Conservation (phyloP, 1,140 invertebrate species). For the Drosophila triauraria region DNA sequence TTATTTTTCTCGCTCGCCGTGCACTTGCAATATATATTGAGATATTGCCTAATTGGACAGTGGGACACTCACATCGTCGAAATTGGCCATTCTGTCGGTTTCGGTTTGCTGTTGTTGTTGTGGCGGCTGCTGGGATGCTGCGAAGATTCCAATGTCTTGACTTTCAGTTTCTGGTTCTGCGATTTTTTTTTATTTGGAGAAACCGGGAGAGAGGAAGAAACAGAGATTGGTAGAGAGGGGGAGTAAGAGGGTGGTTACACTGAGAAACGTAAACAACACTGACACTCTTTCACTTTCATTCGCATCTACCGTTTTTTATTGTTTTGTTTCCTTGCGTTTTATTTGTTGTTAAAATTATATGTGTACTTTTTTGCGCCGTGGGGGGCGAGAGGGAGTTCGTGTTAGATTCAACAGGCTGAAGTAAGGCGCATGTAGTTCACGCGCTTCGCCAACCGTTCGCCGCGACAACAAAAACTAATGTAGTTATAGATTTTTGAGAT, state of each 20-base stretch:
- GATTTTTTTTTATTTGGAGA: slow-evolving; percentile 21
- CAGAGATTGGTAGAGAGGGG: slow-evolving; percentile 19
- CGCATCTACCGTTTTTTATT: slow-evolving; percentile 23
- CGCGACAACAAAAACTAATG: slow-evolving; percentile 38
- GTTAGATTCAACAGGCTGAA: slow-evolving; percentile 16
- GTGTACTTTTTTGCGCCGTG: slow-evolving; percentile 26
- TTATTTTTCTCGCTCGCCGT: slow-evolving; percentile 33
- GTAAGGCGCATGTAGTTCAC: slow-evolving; percentile 23
- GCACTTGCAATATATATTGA: slow-evolving; percentile 39
- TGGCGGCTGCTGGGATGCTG: slow-evolving; percentile 27
- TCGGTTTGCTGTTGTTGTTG: slow-evolving; percentile 22
- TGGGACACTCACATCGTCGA: slow-evolving; percentile 81
- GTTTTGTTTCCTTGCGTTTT: slow-evolving; percentile 47
- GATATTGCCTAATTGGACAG: slow-evolving; percentile 31
- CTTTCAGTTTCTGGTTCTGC: slow-evolving; percentile 77
- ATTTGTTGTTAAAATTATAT: slow-evolving; percentile 36
- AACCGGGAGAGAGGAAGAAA: slow-evolving; percentile 42
- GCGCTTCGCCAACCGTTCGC: slow-evolving; percentile 38
- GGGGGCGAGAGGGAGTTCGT: not conserved
- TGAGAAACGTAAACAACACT: slow-evolving; percentile 43
- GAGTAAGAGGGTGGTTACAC: slow-evolving; percentile 22
- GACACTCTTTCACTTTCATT: slow-evolving; percentile 53
- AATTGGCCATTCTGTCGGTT: slow-evolving; percentile 80
- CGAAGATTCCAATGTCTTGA: slow-evolving; percentile 50
- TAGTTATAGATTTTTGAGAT: slow-evolving; percentile 24